phyloP scores from a whole-genome alignment of 2,888 invertebrate genomes.

The Strigamia transsilvanica region DNA sequence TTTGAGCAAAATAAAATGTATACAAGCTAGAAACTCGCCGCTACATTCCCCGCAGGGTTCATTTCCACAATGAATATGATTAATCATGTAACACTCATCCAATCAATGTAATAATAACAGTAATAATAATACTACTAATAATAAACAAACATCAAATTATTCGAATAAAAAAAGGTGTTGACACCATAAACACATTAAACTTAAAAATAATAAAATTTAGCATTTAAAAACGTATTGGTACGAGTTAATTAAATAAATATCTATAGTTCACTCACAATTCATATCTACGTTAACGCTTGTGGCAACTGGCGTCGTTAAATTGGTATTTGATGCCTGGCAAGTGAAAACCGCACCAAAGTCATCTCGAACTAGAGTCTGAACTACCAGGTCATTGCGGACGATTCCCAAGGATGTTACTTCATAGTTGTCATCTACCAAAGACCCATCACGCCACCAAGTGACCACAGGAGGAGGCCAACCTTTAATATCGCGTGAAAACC shows the following conservation, averaged over 20 bases:
- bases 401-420: constrained; percentile 64
- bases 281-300: constrained; percentile 56
- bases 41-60: not conserved
- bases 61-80: constrained; percentile 26
- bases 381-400: constrained; percentile 56
- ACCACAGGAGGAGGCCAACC: constrained; percentile 82
- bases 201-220: not conserved
- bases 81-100: not conserved
- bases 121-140: no score
- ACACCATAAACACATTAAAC: no score
- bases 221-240: not conserved
- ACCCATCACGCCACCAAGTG: constrained; percentile 82
- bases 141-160: no score
- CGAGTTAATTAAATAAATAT: not conserved
- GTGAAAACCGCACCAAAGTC: constrained; percentile 55
- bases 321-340: constrained; percentile 56
- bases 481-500: constrained; percentile 61
- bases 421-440: constrained; percentile 81
- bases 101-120: not conserved
- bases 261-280: constrained; percentile 56
- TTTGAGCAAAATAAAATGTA: not conserved
- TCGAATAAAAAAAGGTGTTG: no score
- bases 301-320: constrained; percentile 54
- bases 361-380: constrained; percentile 54
- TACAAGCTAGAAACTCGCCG: not conserved